Evolutionary conservation across 2,797 vertebrate species (phyloP).

Genomic region (Trichosurus vulpecula): DNA sequence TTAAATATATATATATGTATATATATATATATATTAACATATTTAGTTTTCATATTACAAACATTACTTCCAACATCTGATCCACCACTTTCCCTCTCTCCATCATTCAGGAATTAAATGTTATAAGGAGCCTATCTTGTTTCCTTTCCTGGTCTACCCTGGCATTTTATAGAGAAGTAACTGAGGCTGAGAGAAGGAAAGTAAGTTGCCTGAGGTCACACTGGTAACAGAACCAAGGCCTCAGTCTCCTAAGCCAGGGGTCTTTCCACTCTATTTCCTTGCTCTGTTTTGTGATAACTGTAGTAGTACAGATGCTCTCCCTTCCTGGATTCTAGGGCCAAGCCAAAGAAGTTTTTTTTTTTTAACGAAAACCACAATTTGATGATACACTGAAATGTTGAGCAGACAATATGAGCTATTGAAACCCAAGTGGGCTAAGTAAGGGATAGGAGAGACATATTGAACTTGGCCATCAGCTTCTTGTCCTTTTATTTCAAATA

Average conservation of each 20-base stretch:
- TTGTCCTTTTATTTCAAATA: not conserved
- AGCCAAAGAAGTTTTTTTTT: not conserved
- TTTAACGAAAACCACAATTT: accelerated
- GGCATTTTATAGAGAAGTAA: not conserved
- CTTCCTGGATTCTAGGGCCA: conserved; percentile 40
- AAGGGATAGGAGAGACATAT: not conserved
- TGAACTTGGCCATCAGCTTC: not conserved
- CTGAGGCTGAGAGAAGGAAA: not conserved
- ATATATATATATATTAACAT: not conserved
- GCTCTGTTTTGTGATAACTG: not conserved
- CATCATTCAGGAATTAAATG: not conserved
- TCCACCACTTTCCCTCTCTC: not conserved
- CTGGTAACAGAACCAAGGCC: not conserved
- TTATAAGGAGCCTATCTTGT: not conserved
- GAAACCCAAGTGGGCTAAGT: not conserved
- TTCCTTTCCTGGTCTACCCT: not conserved
- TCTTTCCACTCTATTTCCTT: not conserved
- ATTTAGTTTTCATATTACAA: not conserved
- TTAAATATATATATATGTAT: not conserved
- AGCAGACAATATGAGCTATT: not conserved
- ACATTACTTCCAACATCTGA: not conserved
- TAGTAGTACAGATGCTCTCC: not conserved
- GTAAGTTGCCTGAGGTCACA: not conserved
- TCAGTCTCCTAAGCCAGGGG: not conserved
- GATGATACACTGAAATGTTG: conserved; percentile 37